phyloP scores from a whole-genome alignment of 2,888 invertebrate genomes.

The Piscicola geometra region DNA sequence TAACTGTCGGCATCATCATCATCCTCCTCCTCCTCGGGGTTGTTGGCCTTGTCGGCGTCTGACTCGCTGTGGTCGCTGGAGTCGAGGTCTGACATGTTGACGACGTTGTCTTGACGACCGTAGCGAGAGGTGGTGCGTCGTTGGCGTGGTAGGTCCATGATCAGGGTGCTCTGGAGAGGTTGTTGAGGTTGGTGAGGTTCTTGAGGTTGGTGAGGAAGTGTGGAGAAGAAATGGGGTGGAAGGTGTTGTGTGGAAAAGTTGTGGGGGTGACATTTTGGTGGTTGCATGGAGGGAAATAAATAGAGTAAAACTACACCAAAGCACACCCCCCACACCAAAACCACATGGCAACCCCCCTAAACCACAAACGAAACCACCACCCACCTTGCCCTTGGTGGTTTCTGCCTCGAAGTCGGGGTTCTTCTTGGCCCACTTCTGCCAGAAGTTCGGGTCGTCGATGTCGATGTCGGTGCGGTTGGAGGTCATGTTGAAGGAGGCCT shows the following conservation, averaged over 20 bases:
- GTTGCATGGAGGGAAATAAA: background rate
- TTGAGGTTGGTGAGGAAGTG: background rate
- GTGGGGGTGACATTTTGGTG: no score
- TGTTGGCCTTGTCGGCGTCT: constrained; percentile 58
- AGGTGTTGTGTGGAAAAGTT: no score
- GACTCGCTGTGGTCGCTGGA: constrained; percentile 57
- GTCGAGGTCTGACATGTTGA: constrained; percentile 86
- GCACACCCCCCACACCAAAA: background rate
- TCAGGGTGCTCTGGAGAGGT: constrained; percentile 69
- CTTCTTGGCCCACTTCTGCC: constrained; percentile 99
- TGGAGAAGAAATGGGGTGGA: no score
- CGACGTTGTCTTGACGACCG: constrained; percentile 64
- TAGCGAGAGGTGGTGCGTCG: constrained; percentile 93
- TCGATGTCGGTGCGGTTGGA: constrained; percentile 94
- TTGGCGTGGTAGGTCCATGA: constrained; percentile 88
- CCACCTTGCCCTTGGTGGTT: constrained; percentile 59
- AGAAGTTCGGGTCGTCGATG: constrained; percentile 98
- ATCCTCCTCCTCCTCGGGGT: constrained; percentile 53
- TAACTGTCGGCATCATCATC: constrained; percentile 12
- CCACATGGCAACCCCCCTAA: background rate
- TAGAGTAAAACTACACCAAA: background rate
- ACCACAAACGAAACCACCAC: background rate
- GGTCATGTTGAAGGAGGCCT: constrained; percentile 86
- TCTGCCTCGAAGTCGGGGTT: constrained; percentile 88
- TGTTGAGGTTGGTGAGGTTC: background rate